These are phyloP conservation scores for Brevimyrus niger DNA, from an alignment of 2,113 vertebrate species.

Conservation along the genomic window DNA sequence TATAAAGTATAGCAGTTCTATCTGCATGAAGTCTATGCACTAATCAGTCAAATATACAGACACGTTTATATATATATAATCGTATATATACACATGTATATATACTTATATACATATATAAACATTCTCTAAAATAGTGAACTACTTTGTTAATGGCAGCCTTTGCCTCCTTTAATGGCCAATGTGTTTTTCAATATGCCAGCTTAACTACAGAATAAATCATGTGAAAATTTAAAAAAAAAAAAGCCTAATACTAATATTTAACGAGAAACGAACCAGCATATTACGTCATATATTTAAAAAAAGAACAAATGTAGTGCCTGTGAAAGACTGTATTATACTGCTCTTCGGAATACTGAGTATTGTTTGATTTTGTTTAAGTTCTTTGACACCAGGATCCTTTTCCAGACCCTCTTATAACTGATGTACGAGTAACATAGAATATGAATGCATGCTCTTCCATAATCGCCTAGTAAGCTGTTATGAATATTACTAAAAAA, in stretches of 20 bases:
- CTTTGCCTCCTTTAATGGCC: conserved; percentile 86
- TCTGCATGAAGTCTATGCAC: conserved; percentile 99
- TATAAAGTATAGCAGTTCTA: conserved; percentile 86
- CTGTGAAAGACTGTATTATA: conserved; percentile 98
- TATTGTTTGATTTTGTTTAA: conserved; percentile 54
- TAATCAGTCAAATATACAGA: conserved; percentile 63
- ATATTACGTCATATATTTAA: conserved; percentile 87
- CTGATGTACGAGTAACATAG: conserved; percentile 90
- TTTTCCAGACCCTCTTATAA: conserved; percentile 93
- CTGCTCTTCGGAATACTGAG: conserved; percentile 76
- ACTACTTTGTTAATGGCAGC: conserved; percentile 78
- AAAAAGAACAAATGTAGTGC: conserved; percentile 86
- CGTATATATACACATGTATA: conserved; percentile 16
- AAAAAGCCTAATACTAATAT: conserved; percentile 54
- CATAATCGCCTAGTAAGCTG: conserved; percentile 87
- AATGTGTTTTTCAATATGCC: conserved; percentile 72
- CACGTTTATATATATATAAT: conserved; percentile 21
- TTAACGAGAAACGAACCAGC: conserved; percentile 82
- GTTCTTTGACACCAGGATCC: conserved; percentile 93
- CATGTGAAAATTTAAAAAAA: conserved; percentile 61
- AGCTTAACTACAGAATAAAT: conserved; percentile 85
- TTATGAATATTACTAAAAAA: conserved; percentile 69
- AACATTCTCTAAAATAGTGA: conserved; percentile 60
- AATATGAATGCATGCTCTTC: conserved; percentile 96
- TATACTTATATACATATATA: conserved; percentile 29